phyloP scores from a whole-genome alignment of 2,888 invertebrate genomes.

The Aradus depressus region DNA sequence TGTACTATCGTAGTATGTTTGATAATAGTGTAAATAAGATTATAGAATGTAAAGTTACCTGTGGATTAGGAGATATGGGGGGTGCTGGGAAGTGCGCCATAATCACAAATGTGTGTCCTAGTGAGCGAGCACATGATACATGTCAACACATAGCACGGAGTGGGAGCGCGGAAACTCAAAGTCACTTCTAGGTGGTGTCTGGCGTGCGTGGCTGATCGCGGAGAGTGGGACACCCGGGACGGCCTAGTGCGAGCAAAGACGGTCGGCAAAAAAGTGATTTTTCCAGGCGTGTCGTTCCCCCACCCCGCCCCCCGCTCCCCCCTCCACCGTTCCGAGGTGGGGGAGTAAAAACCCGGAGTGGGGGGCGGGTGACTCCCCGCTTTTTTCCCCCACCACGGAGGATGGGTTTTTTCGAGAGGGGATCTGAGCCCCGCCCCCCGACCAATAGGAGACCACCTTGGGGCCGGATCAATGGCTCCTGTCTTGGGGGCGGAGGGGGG shows the following conservation, averaged over 20 bases:
- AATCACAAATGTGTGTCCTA: conserved; percentile 15
- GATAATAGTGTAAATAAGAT: too few relatives aligned
- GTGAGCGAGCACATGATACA: conserved; percentile 26
- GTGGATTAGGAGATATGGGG: conserved; percentile 25
- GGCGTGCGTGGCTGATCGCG: conserved; percentile 7
- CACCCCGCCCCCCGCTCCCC: conserved; percentile 11
- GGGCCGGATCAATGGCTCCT: conserved; percentile 25
- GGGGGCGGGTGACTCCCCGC: conserved; percentile 9
- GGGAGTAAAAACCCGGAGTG: conserved; percentile 1
- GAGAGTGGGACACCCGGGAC: conserved; percentile 1
- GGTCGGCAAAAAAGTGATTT: conserved; percentile 27
- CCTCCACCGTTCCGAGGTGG: conserved; percentile 7
- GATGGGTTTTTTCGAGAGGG: conserved; percentile 13
- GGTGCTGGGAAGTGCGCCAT: conserved; percentile 27
- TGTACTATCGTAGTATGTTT: too few relatives aligned
- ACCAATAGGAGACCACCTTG: conserved; percentile 23
- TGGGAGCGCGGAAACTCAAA: not conserved
- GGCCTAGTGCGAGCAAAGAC: conserved; percentile 16
- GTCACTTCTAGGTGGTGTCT: conserved; percentile 20
- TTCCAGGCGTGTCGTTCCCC: conserved; percentile 19
- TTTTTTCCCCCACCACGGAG: conserved; percentile 18
- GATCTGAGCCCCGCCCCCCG: conserved; percentile 24
- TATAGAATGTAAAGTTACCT: too few relatives aligned
- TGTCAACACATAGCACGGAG: conserved; percentile 5
- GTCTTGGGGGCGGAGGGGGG: conserved; percentile 11